Evolutionary conservation across 2,888 invertebrate species (phyloP), one percentile per base, ranked within the genome.

Genomic region (Drosophila parthenogenetica): DNA sequence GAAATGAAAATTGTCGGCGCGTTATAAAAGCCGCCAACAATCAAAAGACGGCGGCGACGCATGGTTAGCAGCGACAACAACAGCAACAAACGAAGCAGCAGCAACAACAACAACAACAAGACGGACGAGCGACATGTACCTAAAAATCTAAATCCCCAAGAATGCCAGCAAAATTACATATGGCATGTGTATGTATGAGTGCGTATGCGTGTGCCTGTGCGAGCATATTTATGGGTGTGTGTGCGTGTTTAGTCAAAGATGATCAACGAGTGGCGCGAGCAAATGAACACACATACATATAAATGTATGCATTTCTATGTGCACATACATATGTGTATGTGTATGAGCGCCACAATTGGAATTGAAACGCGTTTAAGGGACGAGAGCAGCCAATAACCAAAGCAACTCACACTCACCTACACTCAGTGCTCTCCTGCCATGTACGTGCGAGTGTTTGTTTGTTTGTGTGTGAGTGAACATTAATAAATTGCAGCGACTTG

Each of bases 1-100:
- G 76, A 81, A 83, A 81, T 83, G 64, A 71, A 83, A 82, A 79
- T 74, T 80, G 69, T 77, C 70, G 80, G 76, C 71, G 76, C 68
- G 76, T 67, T 76, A 67, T 63, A 69, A 79, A 75, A 73, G 81
- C 78, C 77, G 78, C 69, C 80, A 79, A 79, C 77, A 77, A 69
- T 76, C 74, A 82, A 72, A 72, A 69, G 70, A 70, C 49, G 66
- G 29, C 53, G 50, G 37, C 50, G 61, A 42, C 59, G 69, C 66
- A 58, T 43, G 53, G 42, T 57, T 53, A 53, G 48, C 57, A 58
- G 29, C 25, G 22, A 42, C 37, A 43, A 19, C 59, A 62, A 68
- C 57, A 73, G 35, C 32, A 59, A 62, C 55, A 25, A 25, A 25
- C 25, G 25, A 25, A 25, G 57, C 54, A 60, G 43, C 29, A 70